Base-by-base conservation (phyloP, 2,113 vertebrate species). In the Melospiza georgiana region DNA sequence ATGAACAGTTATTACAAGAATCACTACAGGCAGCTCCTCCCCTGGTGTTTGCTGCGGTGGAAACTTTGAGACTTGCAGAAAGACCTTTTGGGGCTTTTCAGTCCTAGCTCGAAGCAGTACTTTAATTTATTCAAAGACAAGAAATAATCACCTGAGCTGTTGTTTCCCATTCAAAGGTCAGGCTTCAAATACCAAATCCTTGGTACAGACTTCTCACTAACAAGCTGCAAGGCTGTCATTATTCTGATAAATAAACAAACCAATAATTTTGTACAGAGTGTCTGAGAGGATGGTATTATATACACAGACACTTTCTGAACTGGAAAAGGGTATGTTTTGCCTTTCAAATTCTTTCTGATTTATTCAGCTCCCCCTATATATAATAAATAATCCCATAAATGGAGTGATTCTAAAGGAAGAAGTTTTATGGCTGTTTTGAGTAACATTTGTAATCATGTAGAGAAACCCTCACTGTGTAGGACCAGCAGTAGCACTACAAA, bases 141-240 rank as follows among this genome's bases (percentile, higher is more conserved):
- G 80, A 68, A 95, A 84, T 61, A 78, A 84, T 43, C 1, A 6
- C 74, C 95, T 61, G 83, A 84, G 44, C 65, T 93, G 48, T 49
- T 81, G 67, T 93, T 92, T 92, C 48, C 80, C 10, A 37, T 74
- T 78, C 72, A 95, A 96, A 97, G 92, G 94, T 97, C 93, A 95
- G 72, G 65, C 65, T 92, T 93, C 72, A 95, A 95, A 94, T 93
- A 93, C 52, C 49, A 72, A 81, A 58, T 78, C 69, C 52, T 90
- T 76, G 59, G 71, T 91, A n/a, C 24, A 93, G 81, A 43, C 33
- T 67, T 76, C 75, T 91, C 57, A 19, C 72, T 92, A 93, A 90
- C 79, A 89, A 94, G 86, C 77, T 75, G 79, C 39, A 52, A 91
- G 51, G 35, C 44, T 83, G 74, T 75, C 86, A 58, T 93, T 74